phyloP scores from a whole-genome alignment of 2,113 vertebrate genomes.

The Sminthopsis crassicaudata region DNA sequence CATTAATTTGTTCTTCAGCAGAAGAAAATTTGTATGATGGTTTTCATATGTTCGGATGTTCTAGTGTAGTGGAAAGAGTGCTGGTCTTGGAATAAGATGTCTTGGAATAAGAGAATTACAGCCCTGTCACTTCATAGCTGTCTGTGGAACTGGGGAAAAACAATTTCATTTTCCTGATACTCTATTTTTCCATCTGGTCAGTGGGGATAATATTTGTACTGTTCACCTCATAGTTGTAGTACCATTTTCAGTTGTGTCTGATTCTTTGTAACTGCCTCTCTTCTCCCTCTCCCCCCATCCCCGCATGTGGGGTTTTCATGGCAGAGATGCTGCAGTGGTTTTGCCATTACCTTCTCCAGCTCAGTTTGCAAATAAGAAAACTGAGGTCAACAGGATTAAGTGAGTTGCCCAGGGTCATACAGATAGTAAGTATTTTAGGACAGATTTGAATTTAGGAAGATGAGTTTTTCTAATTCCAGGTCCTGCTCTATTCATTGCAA shows the following conservation, averaged over 20 bases:
- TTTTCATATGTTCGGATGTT: background rate
- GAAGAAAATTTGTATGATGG: background rate
- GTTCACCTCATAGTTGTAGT: background rate
- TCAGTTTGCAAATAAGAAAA: background rate
- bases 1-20: background rate
- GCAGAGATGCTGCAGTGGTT: background rate
- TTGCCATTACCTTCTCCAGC: background rate
- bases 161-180: background rate
- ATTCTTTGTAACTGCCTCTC: background rate
- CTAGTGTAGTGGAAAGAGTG: background rate
- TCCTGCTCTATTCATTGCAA: background rate
- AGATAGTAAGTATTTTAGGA: background rate
- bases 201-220: background rate
- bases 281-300: too few relatives aligned
- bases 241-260: background rate
- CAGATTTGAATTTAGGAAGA: background rate
- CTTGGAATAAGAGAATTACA: background rate
- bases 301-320: background rate
- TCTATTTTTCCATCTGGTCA: background rate
- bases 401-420: background rate
- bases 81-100: background rate
- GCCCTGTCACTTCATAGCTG: background rate
- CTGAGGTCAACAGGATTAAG: background rate
- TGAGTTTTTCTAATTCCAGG: background rate
- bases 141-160: background rate